These are phyloP conservation scores for Caenorhabditis zanzibari DNA, from an alignment of 2,888 invertebrate species.

Conservation along the genomic window DNA sequence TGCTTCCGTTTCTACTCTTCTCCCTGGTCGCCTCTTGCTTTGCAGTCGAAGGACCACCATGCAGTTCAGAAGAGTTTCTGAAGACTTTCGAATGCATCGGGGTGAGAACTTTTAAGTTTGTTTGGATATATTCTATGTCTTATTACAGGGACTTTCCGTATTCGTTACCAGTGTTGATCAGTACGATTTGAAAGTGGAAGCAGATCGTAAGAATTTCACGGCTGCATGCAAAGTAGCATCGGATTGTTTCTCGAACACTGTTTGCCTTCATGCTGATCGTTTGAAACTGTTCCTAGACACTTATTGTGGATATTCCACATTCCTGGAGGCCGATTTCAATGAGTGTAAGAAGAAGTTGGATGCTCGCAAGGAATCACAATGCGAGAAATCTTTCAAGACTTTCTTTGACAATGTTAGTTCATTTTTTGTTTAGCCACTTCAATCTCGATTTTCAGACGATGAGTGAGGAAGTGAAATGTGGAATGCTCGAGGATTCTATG, in stretches of 20 bases:
- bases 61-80: constrained; percentile 42
- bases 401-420: constrained; percentile 52
- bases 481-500: constrained; percentile 25
- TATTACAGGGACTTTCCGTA: constrained; percentile 41
- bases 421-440: not conserved
- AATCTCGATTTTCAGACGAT: constrained; percentile 22
- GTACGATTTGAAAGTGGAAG: constrained; percentile 34
- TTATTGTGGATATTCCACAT: constrained; percentile 55
- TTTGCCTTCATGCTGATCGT: constrained; percentile 51
- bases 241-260: constrained; percentile 36
- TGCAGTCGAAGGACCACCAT: constrained; percentile 8
- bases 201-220: constrained; percentile 36
- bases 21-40: not conserved
- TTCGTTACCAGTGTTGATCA: constrained; percentile 38
- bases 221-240: constrained; percentile 43
- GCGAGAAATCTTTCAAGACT: constrained; percentile 52
- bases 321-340: constrained; percentile 55
- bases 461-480: constrained; percentile 44
- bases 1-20: constrained; percentile 15
- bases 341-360: constrained; percentile 49
- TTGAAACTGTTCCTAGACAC: constrained; percentile 45
- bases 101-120: constrained; percentile 4
- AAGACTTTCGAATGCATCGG: constrained; percentile 53
- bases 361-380: constrained; percentile 31
- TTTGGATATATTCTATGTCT: not conserved